Evolutionary conservation across 2,797 vertebrate genomes (phyloP), one percentile per base, ranked within the genome.

Genomic region (Chelon auratus): DNA sequence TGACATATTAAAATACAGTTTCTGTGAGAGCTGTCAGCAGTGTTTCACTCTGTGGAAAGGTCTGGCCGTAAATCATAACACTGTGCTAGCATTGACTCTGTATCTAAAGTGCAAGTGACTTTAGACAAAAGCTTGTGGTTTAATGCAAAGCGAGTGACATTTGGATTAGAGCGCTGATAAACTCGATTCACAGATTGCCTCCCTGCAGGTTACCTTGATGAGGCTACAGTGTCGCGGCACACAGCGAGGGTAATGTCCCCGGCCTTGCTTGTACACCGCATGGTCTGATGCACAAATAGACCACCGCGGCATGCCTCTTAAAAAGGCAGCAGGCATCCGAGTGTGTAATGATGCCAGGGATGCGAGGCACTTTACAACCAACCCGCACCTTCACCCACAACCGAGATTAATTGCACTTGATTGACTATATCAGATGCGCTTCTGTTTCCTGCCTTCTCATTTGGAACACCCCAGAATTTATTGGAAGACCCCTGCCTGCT

Each of bases 371-470:
- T 89, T 90, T 88, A 91, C 85, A 86, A 84, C 88, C 87, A 79
- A 45, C 81, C 87, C 82, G 56, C 72, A 84, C 85, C 84, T 76
- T 82, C 78, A 87, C 89, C 82, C 82, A 52, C 77, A 87, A 77
- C 88, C 71, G 83, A 92, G 88, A 94, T 93, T 91, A 93, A 93
- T 93, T 93, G 83, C 82, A 84, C 81, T 87, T 92, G 92, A 94
- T 93, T 91, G 89, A 89, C 85, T 87, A 52, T 87, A 88, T 93
- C 86, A 82, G 85, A 88, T 89, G 78, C 0, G 7, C 63, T 39
- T 68, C 76, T 72, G 75, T 68, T 86, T 84, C 71, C 75, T 78
- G 85, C 59, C 66, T 84, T 66, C 75, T 80, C 79, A 61, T 78
- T 89, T 80, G 75, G 83, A 91, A 80, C 79, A 60, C 8, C 59